These are phyloP conservation scores for Diachrysia chrysitis DNA, from an alignment of 2,888 invertebrate genomes.

Conservation along the genomic window DNA sequence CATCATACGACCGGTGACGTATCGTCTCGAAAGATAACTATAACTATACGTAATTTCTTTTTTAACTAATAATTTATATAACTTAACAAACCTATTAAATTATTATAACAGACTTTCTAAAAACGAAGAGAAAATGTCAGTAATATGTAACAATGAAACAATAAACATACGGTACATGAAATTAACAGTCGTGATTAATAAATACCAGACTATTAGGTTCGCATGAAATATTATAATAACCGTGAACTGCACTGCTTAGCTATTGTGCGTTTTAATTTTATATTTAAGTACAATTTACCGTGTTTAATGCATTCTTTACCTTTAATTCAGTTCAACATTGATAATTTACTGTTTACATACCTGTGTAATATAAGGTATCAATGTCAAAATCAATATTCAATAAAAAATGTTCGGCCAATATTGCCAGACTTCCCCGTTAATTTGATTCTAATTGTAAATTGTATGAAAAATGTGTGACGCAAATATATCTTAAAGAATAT, in stretches of 20 bases:
- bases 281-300: neutral
- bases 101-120: neutral
- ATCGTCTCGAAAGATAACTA: constrained; percentile 52
- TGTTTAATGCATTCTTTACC: neutral
- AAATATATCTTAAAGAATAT: neutral
- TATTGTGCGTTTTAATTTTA: neutral
- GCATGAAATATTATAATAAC: neutral
- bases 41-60: constrained; percentile 41
- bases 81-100: neutral
- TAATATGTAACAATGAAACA: neutral
- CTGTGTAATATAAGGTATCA: constrained; percentile 32
- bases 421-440: constrained; percentile 42
- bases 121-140: neutral
- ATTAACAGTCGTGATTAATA: neutral
- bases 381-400: constrained; percentile 50
- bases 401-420: constrained; percentile 20
- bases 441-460: neutral
- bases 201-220: constrained; percentile 18
- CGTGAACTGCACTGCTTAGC: constrained; percentile 7
- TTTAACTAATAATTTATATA: constrained; percentile 11
- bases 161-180: neutral
- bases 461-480: neutral
- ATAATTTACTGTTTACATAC: neutral
- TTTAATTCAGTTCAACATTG: neutral
- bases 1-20: constrained; percentile 58